These are phyloP conservation scores for Caracal caracal DNA, from an alignment of 2,113 vertebrate species.

Conservation along the genomic window DNA sequence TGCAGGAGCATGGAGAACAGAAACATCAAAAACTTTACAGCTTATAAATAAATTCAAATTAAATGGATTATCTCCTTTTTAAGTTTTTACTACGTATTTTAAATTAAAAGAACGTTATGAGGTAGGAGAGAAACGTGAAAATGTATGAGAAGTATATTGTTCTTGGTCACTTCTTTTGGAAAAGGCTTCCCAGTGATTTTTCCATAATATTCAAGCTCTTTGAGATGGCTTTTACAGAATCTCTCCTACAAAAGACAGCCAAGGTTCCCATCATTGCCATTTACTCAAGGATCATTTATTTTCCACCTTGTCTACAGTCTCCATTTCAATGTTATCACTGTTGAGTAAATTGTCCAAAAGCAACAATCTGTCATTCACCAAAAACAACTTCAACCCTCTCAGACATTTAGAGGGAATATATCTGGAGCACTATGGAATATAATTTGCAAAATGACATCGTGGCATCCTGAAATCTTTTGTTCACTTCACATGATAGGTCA, in stretches of 20 bases:
- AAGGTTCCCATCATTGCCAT: slow-evolving; percentile 18
- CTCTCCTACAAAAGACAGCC: background rate
- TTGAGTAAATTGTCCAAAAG: slow-evolving; percentile 42
- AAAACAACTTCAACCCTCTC: slow-evolving; percentile 42
- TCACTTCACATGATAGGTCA: slow-evolving; percentile 23
- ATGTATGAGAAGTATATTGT: background rate
- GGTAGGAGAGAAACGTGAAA: background rate
- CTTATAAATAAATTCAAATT: background rate
- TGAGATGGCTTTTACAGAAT: background rate
- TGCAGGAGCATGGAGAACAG: background rate
- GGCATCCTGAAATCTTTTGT: background rate
- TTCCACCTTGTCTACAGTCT: background rate
- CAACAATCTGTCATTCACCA: slow-evolving; percentile 54
- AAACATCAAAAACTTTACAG: background rate
- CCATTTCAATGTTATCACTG: slow-evolving; percentile 39
- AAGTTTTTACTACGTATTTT: background rate
- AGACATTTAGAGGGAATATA: slow-evolving; percentile 13
- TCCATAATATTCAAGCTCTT: background rate
- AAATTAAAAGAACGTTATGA: background rate
- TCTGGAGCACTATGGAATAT: background rate
- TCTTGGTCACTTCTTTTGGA: background rate
- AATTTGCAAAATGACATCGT: slow-evolving; percentile 60
- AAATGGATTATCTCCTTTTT: background rate
- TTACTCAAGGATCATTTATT: slow-evolving; percentile 61
- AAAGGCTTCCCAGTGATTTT: background rate